These are phyloP conservation scores for Upupa epops DNA, from an alignment of 2,113 vertebrate species.

Conservation along the genomic window DNA sequence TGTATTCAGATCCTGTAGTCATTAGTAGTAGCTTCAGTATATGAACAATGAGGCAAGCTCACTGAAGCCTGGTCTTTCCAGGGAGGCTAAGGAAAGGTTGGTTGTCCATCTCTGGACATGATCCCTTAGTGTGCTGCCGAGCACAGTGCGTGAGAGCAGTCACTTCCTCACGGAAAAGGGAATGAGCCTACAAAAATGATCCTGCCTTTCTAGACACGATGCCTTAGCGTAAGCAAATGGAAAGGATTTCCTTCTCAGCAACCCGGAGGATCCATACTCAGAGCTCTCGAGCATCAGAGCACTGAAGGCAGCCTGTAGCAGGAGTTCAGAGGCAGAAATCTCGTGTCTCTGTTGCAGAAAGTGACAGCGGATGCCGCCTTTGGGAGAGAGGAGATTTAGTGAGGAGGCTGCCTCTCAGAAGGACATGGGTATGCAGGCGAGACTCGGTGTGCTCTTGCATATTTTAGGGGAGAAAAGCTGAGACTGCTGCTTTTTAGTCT, in stretches of 20 bases:
- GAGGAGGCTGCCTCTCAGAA: background rate
- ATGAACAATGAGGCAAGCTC: background rate
- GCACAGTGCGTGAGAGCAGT: background rate
- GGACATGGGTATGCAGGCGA: background rate
- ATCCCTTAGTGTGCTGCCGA: background rate
- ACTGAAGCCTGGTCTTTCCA: background rate
- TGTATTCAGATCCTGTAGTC: background rate
- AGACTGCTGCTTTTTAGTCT: background rate
- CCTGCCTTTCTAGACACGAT: fast-evolving
- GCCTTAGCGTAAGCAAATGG: background rate
- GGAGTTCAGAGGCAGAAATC: background rate
- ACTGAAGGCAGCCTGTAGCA: background rate
- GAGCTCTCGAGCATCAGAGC: background rate
- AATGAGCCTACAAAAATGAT: background rate
- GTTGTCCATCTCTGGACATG: background rate
- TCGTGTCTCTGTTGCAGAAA: background rate
- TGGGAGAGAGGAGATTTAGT: background rate
- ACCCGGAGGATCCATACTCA: background rate
- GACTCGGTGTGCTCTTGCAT: background rate
- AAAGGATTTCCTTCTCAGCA: background rate
- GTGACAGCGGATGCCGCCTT: conserved; percentile 22
- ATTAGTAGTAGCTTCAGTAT: background rate
- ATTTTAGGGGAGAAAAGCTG: background rate
- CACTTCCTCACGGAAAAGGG: background rate
- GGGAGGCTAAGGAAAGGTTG: background rate